Percentiles rank a stretch among this genome's conserved stretches.
These are phyloP conservation scores for Ganaspis sp. DNA, from an alignment of 1,140 invertebrate genomes.

Conservation along the genomic window DNA sequence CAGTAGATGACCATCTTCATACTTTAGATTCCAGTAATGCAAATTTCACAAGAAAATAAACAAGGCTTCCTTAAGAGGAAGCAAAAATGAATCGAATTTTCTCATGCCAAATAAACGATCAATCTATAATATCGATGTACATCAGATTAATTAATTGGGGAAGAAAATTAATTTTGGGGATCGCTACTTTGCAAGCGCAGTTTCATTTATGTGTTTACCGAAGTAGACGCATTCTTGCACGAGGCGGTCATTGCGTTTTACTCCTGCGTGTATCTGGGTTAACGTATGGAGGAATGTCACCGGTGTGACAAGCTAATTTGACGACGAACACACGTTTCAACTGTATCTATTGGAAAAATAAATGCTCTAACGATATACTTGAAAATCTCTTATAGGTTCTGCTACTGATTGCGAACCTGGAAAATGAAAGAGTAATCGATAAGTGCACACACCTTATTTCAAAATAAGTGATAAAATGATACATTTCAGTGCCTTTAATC, in stretches of 20 bases:
- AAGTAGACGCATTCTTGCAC: constrained; percentile 63
- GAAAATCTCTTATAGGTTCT: constrained; percentile 7
- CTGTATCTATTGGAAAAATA: constrained; percentile 37
- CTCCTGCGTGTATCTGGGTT: constrained; percentile 67
- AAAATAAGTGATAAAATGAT: too few species aligned
- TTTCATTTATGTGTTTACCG: constrained; percentile 41
- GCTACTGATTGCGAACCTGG: neutral
- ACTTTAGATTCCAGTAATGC: too few species aligned
- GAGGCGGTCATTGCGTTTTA: constrained; percentile 58
- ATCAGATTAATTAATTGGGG: neutral
- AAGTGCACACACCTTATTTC: neutral
- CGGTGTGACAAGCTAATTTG: constrained; percentile 62
- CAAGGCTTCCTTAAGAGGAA: too few species aligned
- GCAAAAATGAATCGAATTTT: too few species aligned
- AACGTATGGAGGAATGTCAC: constrained; percentile 71
- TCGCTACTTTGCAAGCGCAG: constrained; percentile 35
- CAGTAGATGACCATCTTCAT: too few species aligned
- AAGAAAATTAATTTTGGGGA: constrained; percentile 40
- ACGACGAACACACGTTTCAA: constrained; percentile 16
- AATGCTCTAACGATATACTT: neutral
- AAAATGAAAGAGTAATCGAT: neutral
- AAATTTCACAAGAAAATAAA: too few species aligned
- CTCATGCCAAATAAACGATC: too few species aligned
- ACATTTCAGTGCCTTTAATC: too few species aligned
- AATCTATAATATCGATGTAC: too few species aligned